Evolutionary conservation across 2,797 vertebrate species (phyloP).

Genomic region (Pangasius mekongensis): DNA sequence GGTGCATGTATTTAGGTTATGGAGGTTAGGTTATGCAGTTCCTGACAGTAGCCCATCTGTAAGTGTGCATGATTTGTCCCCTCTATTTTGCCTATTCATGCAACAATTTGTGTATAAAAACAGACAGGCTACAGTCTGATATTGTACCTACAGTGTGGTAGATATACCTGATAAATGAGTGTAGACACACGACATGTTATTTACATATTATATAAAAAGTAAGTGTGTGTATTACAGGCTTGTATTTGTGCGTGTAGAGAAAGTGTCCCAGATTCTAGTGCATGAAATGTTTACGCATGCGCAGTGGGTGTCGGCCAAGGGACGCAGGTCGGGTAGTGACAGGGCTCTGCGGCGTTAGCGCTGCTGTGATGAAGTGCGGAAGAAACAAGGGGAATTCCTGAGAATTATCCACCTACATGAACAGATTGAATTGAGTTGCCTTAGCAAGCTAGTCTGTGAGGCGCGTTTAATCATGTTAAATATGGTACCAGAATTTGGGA

Average conservation of each 20-base stretch:
- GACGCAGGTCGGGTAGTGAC: slow-evolving; percentile 29
- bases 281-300: slow-evolving; percentile 10
- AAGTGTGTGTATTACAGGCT: neutral
- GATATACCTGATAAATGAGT: neutral
- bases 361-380: slow-evolving; percentile 65
- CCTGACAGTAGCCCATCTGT: neutral
- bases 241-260: neutral
- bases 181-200: neutral
- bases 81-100: neutral
- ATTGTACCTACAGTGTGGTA: neutral
- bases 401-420: slow-evolving; percentile 51
- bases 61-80: neutral
- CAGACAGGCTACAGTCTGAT: neutral
- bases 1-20: neutral
- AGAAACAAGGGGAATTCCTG: slow-evolving; percentile 75
- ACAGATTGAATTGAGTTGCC: slow-evolving; percentile 30
- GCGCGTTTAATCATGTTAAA: neutral
- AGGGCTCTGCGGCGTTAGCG: slow-evolving; percentile 9
- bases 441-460: neutral
- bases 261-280: neutral
- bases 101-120: neutral
- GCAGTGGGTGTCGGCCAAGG: neutral
- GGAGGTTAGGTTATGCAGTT: neutral
- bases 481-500: neutral
- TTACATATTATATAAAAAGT: neutral